Percentiles rank a stretch among this genome's conserved stretches.
These are phyloP conservation scores for Scaptomyza reducta DNA, from an alignment of 2,888 invertebrate genomes.

Conservation along the genomic window DNA sequence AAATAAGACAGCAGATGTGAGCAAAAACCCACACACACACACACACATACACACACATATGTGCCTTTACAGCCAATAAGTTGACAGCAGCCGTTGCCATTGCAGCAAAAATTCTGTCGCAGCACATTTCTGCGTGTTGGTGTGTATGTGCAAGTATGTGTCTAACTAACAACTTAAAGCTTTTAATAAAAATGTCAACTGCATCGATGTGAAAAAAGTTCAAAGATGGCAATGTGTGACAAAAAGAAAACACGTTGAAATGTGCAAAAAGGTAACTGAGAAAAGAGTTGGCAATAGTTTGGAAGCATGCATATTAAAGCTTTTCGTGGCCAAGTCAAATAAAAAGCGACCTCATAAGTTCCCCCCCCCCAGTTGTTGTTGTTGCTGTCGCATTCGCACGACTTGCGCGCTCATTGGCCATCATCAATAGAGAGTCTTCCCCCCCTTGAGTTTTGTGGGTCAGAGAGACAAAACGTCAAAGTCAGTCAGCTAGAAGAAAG, in stretches of 20 bases:
- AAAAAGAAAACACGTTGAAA: conserved; percentile 8
- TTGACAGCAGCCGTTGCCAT: conserved; percentile 71
- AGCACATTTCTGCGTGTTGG: conserved; percentile 45
- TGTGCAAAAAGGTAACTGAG: conserved; percentile 2
- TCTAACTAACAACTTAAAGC: conserved; percentile 71
- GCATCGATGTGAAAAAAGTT: conserved; percentile 69
- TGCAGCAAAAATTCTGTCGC: conserved; percentile 62
- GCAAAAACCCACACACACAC: conserved; percentile 15
- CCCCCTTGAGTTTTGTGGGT: conserved; percentile 41
- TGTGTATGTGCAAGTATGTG: conserved; percentile 21
- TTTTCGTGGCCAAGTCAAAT: conserved; percentile 12
- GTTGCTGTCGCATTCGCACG: conserved; percentile 60
- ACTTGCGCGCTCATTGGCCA: conserved; percentile 43
- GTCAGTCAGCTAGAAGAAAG: conserved; percentile 58
- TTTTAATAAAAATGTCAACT: conserved; percentile 80
- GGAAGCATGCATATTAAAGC: neutral
- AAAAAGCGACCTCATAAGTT: conserved; percentile 11
- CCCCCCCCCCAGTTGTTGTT: neutral
- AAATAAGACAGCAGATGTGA: conserved; percentile 57
- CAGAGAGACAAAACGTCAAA: conserved; percentile 43
- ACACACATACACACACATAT: conserved; percentile 9
- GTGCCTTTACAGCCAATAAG: conserved; percentile 66
- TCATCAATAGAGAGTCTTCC: conserved; percentile 7
- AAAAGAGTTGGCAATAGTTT: neutral
- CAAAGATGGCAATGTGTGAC: conserved; percentile 21